Conservation (phyloP, 2,797 vertebrate genomes). For the Lates japonicus region DNA sequence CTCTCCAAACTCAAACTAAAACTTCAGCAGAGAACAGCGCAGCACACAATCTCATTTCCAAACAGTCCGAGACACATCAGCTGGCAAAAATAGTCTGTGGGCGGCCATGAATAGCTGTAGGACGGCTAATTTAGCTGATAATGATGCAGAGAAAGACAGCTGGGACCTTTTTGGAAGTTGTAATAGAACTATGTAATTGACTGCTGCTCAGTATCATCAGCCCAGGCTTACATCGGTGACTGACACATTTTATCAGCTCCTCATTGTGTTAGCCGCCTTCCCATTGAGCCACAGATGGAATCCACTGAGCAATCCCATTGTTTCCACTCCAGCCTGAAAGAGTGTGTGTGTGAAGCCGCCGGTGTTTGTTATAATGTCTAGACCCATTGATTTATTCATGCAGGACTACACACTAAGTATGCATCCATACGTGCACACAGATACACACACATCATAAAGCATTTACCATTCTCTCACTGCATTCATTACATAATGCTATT, state of each 20-base stretch:
- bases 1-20: constrained; percentile 25
- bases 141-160: constrained; percentile 83
- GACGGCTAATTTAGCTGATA: constrained; percentile 83
- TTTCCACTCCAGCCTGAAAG: constrained; percentile 61
- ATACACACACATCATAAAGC: neutral
- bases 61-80: constrained; percentile 43
- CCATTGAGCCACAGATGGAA: constrained; percentile 80
- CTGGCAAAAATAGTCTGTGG: constrained; percentile 67
- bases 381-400: constrained; percentile 58
- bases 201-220: constrained; percentile 72
- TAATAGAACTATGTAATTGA: constrained; percentile 82
- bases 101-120: constrained; percentile 56
- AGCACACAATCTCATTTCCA: constrained; percentile 56
- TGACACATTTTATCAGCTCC: constrained; percentile 82
- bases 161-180: constrained; percentile 82
- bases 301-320: constrained; percentile 76
- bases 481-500: constrained; percentile 23
- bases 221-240: constrained; percentile 65
- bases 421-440: neutral
- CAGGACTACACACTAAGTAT: constrained; percentile 3
- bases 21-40: constrained; percentile 11
- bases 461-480: constrained; percentile 1
- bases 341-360: constrained; percentile 27
- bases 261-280: constrained; percentile 72
- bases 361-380: constrained; percentile 69